phyloP scores from a whole-genome alignment of 2,888 invertebrate genomes.

The Trissoscelio sp. region DNA sequence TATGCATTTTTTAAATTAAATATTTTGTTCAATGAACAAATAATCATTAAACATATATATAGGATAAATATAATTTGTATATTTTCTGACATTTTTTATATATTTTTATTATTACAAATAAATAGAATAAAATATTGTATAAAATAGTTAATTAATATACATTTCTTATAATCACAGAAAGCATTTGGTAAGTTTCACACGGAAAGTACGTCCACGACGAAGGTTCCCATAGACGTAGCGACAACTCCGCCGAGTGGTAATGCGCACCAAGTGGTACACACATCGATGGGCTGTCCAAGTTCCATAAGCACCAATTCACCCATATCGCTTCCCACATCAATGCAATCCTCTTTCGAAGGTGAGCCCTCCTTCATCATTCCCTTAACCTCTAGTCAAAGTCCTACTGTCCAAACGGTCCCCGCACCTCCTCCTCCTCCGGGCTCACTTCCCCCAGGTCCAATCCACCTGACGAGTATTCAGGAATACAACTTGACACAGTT shows the following conservation, averaged over 20 bases:
- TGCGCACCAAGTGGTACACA: constrained; percentile 84
- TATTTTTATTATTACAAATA: no score
- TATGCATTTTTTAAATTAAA: no score
- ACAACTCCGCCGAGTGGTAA: constrained; percentile 84
- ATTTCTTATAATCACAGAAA: constrained; percentile 85
- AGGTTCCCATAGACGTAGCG: constrained; percentile 83
- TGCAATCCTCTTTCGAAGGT: constrained; percentile 92
- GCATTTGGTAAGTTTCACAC: constrained; percentile 90
- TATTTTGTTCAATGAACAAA: no score
- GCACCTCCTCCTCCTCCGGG: constrained; percentile 79
- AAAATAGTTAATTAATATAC: no score
- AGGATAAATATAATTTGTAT: no score
- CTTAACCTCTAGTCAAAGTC: constrained; percentile 79
- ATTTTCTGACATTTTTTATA: no score
- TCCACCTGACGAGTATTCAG: constrained; percentile 89
- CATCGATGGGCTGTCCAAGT: constrained; percentile 85
- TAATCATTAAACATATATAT: no score
- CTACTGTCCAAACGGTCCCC: constrained; percentile 79
- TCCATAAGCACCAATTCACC: constrained; percentile 89
- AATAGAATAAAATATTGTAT: no score
- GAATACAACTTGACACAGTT: constrained; percentile 94
- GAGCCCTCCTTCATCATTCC: constrained; percentile 85
- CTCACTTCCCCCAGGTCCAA: constrained; percentile 82
- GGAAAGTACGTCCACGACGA: constrained; percentile 84
- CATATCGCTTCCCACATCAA: constrained; percentile 87